A percentile compares a stretch with the other conserved stretches of the same genome.
phyloP scores from a whole-genome alignment of 2,113 vertebrate species.

The Pachyramphus minor region DNA sequence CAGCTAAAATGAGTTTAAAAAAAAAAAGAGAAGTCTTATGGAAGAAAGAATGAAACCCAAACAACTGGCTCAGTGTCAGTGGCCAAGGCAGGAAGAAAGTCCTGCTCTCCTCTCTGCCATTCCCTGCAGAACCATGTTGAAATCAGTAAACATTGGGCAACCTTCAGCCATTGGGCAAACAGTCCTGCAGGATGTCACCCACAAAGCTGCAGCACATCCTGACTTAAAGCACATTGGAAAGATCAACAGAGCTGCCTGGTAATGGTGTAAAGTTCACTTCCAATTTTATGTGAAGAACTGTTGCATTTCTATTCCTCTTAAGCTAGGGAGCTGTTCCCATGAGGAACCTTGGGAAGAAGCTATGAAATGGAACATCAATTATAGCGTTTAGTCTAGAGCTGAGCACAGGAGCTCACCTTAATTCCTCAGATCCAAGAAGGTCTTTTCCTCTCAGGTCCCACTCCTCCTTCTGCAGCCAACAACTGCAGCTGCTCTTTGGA shows the following conservation, averaged over 20 bases:
- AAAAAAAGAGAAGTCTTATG: neutral
- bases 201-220: neutral
- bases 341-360: neutral
- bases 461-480: neutral
- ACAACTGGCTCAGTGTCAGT: neutral
- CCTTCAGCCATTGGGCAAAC: neutral
- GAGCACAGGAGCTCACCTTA: neutral
- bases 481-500: rapidly evolving
- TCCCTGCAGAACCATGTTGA: neutral
- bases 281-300: neutral
- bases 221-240: neutral
- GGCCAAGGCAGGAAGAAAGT: neutral
- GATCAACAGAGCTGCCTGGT: neutral
- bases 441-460: neutral
- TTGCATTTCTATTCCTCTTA: neutral
- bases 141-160: slow-evolving; percentile 22
- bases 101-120: neutral
- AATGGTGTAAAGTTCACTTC: neutral
- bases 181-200: neutral
- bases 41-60: neutral
- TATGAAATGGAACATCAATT: neutral
- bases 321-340: neutral
- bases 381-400: neutral
- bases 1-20: neutral
- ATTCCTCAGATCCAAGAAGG: neutral